These are phyloP conservation scores for Gymnopithys bicolor DNA, from an alignment of 2,797 vertebrate species.

Conservation along the genomic window DNA sequence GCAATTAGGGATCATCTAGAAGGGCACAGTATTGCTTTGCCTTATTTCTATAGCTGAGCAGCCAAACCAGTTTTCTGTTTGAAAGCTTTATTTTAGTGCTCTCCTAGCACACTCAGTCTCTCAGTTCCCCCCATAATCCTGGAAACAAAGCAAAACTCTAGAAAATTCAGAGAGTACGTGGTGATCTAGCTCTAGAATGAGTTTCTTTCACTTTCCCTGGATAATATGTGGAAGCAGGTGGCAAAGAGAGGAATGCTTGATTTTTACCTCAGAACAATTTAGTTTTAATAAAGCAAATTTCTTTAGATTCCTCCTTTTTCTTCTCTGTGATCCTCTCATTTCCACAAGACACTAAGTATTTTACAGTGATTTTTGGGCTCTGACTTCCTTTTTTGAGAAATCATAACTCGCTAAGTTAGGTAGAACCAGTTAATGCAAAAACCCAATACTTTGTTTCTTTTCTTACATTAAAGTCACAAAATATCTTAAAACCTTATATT, in stretches of 20 bases:
- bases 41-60: neutral
- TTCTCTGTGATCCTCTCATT: too few species aligned
- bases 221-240: neutral
- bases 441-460: neutral
- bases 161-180: neutral
- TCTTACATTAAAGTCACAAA: neutral
- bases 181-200: neutral
- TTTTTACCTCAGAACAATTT: neutral
- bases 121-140: neutral
- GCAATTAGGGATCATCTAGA: neutral
- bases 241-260: neutral
- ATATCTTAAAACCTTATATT: neutral
- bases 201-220: neutral
- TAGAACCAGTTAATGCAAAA: neutral
- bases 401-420: neutral
- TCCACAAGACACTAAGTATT: neutral
- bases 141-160: neutral
- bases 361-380: neutral
- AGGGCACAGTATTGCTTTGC: neutral
- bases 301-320: too few species aligned
- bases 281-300: neutral
- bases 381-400: neutral
- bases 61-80: neutral
- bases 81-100: neutral
- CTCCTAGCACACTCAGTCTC: neutral